Percentiles rank a stretch among this genome's conserved stretches.
phyloP scores from a whole-genome alignment of 2,113 vertebrate genomes.

The Callipepla californica region DNA sequence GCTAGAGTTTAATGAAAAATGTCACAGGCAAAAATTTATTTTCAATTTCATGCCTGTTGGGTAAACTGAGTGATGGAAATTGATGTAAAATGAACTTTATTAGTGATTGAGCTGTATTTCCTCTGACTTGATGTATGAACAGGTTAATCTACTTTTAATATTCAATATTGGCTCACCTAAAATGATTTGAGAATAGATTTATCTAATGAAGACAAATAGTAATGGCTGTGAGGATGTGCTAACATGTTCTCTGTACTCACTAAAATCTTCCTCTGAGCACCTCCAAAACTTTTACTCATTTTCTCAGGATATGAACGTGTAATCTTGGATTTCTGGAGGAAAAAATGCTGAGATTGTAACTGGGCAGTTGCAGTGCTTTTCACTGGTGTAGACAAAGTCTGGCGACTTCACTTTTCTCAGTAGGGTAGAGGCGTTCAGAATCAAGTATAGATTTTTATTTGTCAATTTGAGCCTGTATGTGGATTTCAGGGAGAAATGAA shows the following conservation, averaged over 20 bases:
- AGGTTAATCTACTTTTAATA: background rate
- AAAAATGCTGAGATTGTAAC: background rate
- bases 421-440: background rate
- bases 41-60: background rate
- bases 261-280: background rate
- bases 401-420: background rate
- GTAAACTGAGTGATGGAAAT: background rate
- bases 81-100: background rate
- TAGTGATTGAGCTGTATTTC: background rate
- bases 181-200: background rate
- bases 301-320: accelerated
- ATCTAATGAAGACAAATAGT: background rate
- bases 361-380: background rate
- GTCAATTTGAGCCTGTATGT: background rate
- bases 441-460: background rate
- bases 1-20: background rate
- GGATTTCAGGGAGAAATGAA: background rate
- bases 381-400: background rate
- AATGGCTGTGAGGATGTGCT: background rate
- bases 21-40: background rate
- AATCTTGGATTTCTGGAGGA: background rate
- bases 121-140: background rate
- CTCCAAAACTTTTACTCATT: background rate
- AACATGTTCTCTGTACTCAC: background rate
- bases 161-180: background rate